These are phyloP conservation scores for Melieria omissa DNA, from an alignment of 2,888 invertebrate genomes.

Conservation along the genomic window DNA sequence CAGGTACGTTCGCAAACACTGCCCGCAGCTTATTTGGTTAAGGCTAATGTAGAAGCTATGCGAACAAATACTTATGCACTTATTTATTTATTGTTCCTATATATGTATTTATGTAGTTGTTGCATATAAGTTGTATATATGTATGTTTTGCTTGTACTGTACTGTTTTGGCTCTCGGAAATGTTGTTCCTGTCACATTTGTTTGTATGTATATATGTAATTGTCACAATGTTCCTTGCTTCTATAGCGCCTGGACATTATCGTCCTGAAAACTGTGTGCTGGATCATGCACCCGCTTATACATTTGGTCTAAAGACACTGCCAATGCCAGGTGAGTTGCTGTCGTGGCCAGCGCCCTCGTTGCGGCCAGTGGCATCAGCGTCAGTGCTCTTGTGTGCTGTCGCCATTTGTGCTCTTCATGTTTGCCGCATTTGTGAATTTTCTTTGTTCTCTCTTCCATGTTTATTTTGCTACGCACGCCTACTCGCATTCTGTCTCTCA, in stretches of 20 bases:
- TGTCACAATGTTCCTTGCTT: constrained; percentile 20
- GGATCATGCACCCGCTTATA: constrained; percentile 68
- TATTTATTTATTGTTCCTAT: neutral
- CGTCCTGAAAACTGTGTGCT: constrained; percentile 69
- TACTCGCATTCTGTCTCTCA: neutral
- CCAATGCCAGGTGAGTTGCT: constrained; percentile 58
- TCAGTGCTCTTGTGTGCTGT: constrained; percentile 41
- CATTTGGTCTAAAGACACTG: constrained; percentile 71
- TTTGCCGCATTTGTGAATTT: constrained; percentile 4
- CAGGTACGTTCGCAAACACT: constrained; percentile 60
- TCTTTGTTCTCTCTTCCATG: constrained; percentile 17
- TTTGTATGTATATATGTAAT: constrained; percentile 1
- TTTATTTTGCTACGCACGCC: constrained; percentile 12
- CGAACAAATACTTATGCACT: neutral
- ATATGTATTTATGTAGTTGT: neutral
- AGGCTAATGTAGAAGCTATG: too few relatives aligned
- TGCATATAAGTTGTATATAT: neutral
- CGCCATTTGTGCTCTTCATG: constrained; percentile 32
- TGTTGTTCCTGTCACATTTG: neutral
- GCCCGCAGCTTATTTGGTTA: too few relatives aligned
- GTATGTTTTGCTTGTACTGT: neutral
- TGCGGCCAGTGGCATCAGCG: constrained; percentile 27
- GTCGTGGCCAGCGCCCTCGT: neutral
- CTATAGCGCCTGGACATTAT: constrained; percentile 73
- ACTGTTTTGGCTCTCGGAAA: neutral